Percentiles rank a stretch among this genome's conserved stretches.
Conservation (phyloP, 2,113 vertebrate genomes). For the Channa maculata region DNA sequence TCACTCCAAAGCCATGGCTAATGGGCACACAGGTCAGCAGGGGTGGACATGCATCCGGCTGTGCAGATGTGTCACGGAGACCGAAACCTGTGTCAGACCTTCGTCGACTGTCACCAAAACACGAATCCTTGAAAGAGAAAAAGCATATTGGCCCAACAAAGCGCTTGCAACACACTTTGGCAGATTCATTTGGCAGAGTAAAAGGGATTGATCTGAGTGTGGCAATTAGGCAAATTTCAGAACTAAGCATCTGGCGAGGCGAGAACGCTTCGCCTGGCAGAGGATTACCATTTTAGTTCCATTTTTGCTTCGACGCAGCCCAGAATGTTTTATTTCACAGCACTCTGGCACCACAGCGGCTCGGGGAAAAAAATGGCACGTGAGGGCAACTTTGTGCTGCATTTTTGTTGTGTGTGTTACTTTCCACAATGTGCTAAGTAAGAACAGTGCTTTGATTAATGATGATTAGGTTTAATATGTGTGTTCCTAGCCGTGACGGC, state of each 20-base stretch:
- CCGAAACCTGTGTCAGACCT: constrained; percentile 30
- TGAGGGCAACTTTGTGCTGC: constrained; percentile 19
- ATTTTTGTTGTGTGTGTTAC: constrained; percentile 24
- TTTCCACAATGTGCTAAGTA: constrained; percentile 49
- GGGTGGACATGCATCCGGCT: constrained; percentile 35
- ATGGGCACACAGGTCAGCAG: constrained; percentile 63
- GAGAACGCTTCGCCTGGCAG: constrained; percentile 70
- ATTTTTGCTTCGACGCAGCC: constrained; percentile 63
- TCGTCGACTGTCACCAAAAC: constrained; percentile 16
- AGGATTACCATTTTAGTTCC: constrained; percentile 74
- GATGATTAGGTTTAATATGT: constrained; percentile 57
- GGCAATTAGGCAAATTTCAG: constrained; percentile 78
- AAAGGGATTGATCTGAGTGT: constrained; percentile 74
- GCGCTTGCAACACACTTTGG: constrained; percentile 63
- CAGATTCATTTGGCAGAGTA: constrained; percentile 65
- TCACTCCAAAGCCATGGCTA: constrained; percentile 49
- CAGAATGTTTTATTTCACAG: constrained; percentile 69
- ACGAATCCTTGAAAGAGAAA: constrained; percentile 29
- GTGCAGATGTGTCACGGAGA: constrained; percentile 37
- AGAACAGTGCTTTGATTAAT: constrained; percentile 59
- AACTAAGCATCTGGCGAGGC: constrained; percentile 78
- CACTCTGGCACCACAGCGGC: constrained; percentile 46
- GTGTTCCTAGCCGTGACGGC: constrained; percentile 26
- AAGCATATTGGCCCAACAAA: constrained; percentile 64
- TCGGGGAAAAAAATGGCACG: constrained; percentile 4